Percentiles rank a stretch among this genome's conserved stretches.
These are phyloP conservation scores for Caenorhabditis afra DNA, from an alignment of 2,888 invertebrate species.

Conservation along the genomic window DNA sequence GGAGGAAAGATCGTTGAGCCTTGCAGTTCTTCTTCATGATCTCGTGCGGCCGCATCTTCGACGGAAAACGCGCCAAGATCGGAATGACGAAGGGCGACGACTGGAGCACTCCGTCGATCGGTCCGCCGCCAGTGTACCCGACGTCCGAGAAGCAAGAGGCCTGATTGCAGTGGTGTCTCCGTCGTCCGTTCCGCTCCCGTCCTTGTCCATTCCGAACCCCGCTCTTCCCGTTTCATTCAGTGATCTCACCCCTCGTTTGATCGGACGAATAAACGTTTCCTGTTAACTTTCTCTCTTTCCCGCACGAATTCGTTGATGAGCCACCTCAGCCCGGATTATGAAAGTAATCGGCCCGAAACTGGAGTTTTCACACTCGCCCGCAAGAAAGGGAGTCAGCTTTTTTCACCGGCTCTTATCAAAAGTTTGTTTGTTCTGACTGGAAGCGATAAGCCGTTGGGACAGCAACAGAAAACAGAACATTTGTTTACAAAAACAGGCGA, in stretches of 20 bases:
- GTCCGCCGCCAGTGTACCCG: conserved; percentile 38
- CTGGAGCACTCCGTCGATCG: conserved; percentile 36
- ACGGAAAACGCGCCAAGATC: conserved; percentile 45
- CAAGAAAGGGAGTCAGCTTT: too few relatives aligned
- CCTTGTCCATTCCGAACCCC: conserved; percentile 15
- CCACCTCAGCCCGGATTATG: neutral
- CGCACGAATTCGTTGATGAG: neutral
- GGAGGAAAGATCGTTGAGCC: neutral
- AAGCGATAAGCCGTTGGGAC: conserved; percentile 9
- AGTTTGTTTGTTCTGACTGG: neutral
- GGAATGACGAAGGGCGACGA: conserved; percentile 42
- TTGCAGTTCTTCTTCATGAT: conserved; percentile 63
- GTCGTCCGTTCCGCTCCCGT: conserved; percentile 4
- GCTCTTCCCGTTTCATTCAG: neutral
- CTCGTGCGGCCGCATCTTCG: conserved; percentile 56
- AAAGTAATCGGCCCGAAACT: too few relatives aligned
- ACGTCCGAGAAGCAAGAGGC: conserved; percentile 50
- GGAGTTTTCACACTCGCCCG: too few relatives aligned
- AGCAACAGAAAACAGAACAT: neutral
- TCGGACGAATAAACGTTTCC: conserved; percentile 29
- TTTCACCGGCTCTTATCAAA: too few relatives aligned
- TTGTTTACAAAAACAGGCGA: conserved; percentile 12
- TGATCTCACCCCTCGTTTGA: conserved; percentile 31
- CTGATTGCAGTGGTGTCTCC: conserved; percentile 42
- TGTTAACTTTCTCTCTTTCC: conserved; percentile 19